Percentiles rank a stretch among this genome's conserved stretches.
Conservation (phyloP, 2,888 invertebrate genomes). For the Embidobia sp. region DNA sequence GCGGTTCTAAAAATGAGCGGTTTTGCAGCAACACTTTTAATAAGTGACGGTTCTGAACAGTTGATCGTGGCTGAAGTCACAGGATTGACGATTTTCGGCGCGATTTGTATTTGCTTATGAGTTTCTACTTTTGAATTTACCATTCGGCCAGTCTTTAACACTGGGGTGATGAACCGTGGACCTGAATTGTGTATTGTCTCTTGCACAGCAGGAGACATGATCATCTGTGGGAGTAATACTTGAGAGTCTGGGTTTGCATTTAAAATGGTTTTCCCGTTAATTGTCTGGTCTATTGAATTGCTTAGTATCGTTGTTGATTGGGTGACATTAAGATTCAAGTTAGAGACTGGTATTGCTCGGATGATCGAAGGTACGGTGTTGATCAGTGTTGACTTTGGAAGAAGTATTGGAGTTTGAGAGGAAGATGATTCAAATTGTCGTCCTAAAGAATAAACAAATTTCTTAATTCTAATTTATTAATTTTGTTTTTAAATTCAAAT, state of each 20-base stretch:
- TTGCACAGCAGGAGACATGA: conserved; percentile 68
- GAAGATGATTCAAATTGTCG: conserved; percentile 53
- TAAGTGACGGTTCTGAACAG: conserved; percentile 47
- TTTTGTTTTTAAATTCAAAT: too few species aligned
- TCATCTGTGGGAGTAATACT: conserved; percentile 69
- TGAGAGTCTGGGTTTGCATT: conserved; percentile 64
- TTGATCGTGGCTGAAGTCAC: conserved; percentile 57
- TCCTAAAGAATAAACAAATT: too few species aligned
- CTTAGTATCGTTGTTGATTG: conserved; percentile 70
- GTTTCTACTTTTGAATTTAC: conserved; percentile 55
- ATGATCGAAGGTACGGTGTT: conserved; percentile 73
- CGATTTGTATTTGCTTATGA: conserved; percentile 73
- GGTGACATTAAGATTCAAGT: conserved; percentile 39
- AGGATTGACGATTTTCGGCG: conserved; percentile 72
- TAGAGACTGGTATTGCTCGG: conserved; percentile 73
- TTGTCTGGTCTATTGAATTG: conserved; percentile 58
- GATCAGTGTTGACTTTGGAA: conserved; percentile 73
- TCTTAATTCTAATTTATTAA: too few species aligned
- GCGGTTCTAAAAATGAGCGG: conserved; percentile 72
- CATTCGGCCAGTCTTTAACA: conserved; percentile 65
- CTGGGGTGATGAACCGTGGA: conserved; percentile 72
- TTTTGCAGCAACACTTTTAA: conserved; percentile 63
- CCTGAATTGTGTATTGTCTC: conserved; percentile 67
- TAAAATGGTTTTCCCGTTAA: conserved; percentile 61
- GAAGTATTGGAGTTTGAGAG: conserved; percentile 71